Base-by-base conservation (phyloP, 2,888 invertebrate species). In the Polydrusus pterygomalis region DNA sequence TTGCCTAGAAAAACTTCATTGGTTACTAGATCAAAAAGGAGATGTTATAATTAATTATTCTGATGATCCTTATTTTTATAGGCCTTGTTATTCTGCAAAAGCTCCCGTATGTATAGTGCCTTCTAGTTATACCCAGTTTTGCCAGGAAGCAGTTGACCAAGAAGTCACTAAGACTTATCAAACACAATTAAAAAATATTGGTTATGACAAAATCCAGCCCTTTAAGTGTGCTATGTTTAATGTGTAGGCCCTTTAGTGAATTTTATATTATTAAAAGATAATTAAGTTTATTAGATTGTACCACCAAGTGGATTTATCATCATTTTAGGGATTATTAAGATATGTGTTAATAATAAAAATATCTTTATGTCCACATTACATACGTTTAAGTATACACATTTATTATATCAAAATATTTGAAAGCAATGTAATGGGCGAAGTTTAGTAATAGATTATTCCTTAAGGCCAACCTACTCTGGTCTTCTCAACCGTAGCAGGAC, bases 231-330 rank as follows among this genome's bases (percentile, higher is more conserved):
- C 56, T 13, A 34, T 25, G 15, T 56, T 56, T 56, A 30, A 34
- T 51, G 10, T 1, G 7, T 34, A 49, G 49, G 34, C 34, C 78
- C 58, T n/a, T n/a, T n/a, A n/a, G n/a, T n/a, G n/a, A 45, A 40
- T 15, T 51, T 11, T 47, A 9, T 9, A 9, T 49, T 49, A 17
- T 49, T 49, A 8, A 43, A 43, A 43, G n/a, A n/a, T n/a, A n/a
- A n/a, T n/a, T n/a, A n/a, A n/a, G n/a, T n/a, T n/a, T n/a, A n/a
- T n/a, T n/a, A n/a, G n/a, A n/a, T n/a, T n/a, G n/a, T n/a, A n/a
- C n/a, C n/a, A n/a, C n/a, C n/a, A n/a, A n/a, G n/a, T n/a, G n/a
- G n/a, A n/a, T n/a, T n/a, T n/a, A n/a, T n/a, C n/a, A n/a, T n/a
- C n/a, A n/a, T n/a, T n/a, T n/a, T n/a, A n/a, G n/a, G n/a, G n/a